These are phyloP conservation scores for Gallinago stenura DNA, from an alignment of 2,797 vertebrate species.

Conservation along the genomic window DNA sequence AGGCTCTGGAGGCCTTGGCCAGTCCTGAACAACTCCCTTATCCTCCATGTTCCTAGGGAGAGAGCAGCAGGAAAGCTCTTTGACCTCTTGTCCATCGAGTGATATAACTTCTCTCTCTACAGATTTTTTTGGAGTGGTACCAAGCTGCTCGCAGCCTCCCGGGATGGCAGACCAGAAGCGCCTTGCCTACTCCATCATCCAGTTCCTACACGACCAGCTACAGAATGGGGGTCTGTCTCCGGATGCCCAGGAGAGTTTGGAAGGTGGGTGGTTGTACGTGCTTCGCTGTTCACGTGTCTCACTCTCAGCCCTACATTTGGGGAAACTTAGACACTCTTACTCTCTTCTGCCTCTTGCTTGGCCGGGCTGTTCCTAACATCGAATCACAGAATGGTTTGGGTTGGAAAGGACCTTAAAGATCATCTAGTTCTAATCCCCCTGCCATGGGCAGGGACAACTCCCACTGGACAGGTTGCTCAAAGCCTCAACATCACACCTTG, in stretches of 20 bases:
- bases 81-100: accelerated
- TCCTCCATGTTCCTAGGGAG: accelerated
- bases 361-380: neutral
- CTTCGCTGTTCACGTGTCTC: accelerated
- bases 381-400: too few species aligned
- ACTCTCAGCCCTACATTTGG: accelerated
- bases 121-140: neutral
- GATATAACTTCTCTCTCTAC: accelerated
- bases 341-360: neutral
- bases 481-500: neutral
- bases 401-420: too few species aligned
- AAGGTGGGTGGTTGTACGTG: constrained; percentile 80
- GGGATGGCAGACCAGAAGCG: constrained; percentile 93
- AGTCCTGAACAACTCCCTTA: neutral
- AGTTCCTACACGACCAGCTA: constrained; percentile 93
- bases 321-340: accelerated
- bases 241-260: constrained; percentile 94
- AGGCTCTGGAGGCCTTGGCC: neutral
- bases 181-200: constrained; percentile 93
- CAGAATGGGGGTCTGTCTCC: constrained; percentile 85
- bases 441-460: too few species aligned
- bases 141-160: neutral
- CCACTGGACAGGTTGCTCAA: too few species aligned
- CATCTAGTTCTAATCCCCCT: too few species aligned
- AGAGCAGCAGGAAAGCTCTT: neutral